Conservation (phyloP, 2,888 invertebrate genomes). For the Cheilosia grossa region DNA sequence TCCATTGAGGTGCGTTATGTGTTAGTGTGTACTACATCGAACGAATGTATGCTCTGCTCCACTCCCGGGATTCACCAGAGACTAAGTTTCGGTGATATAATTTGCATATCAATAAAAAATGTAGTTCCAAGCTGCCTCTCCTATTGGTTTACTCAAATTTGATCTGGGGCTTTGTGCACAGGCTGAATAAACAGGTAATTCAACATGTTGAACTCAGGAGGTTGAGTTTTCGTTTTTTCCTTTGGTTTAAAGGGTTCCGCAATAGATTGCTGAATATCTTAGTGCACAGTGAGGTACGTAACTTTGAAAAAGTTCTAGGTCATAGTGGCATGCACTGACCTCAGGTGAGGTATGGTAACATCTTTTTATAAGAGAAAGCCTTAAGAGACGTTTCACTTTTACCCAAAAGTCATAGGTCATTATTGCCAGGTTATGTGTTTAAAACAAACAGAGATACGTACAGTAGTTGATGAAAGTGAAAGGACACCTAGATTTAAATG, state of each 20-base stretch:
- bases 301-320: conserved; percentile 25
- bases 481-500: no score
- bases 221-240: neutral
- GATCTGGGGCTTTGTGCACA: conserved; percentile 33
- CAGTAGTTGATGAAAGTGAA: neutral
- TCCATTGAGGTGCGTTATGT: conserved; percentile 17
- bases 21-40: neutral
- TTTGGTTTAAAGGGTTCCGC: conserved; percentile 34
- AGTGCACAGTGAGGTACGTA: neutral
- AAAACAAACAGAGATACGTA: neutral
- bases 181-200: conserved; percentile 48
- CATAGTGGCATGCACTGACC: conserved; percentile 10
- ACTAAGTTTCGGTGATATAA: conserved; percentile 60
- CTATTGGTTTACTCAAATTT: conserved; percentile 54
- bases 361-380: neutral
- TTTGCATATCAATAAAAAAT: conserved; percentile 70
- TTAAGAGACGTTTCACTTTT: conserved; percentile 26
- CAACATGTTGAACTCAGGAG: conserved; percentile 45
- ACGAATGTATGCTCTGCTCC: neutral
- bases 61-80: conserved; percentile 10
- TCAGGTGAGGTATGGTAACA: neutral
- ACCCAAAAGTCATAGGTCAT: neutral
- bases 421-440: neutral
- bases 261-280: conserved; percentile 26
- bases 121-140: conserved; percentile 48